Conservation (phyloP, 1,140 invertebrate genomes). For the Lucilia cuprina region DNA sequence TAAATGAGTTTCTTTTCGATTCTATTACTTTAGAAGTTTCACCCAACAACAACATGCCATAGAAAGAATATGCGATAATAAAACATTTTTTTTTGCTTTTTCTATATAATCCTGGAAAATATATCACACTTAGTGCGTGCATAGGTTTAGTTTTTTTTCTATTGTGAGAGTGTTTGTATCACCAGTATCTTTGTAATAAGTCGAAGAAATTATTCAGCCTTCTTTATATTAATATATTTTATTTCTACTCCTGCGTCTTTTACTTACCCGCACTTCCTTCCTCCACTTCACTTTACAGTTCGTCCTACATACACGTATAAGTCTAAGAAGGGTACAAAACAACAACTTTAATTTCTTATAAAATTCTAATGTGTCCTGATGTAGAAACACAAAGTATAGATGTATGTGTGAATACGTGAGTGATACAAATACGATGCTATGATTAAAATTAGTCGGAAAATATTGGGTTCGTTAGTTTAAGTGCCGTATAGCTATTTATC, state of each 20-base stretch:
- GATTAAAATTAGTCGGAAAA: not conserved
- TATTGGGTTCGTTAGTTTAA: no score
- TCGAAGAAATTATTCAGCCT: slow-evolving; percentile 19
- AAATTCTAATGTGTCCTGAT: slow-evolving; percentile 30
- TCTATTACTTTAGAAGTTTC: slow-evolving; percentile 5
- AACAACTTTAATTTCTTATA: slow-evolving; percentile 28
- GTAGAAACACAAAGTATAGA: not conserved
- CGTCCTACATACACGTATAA: not conserved
- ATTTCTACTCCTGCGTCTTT: not conserved
- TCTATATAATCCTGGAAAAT: slow-evolving; percentile 60
- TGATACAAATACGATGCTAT: not conserved
- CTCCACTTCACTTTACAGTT: no score
- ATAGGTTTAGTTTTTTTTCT: slow-evolving; percentile 34
- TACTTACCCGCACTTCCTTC: not conserved
- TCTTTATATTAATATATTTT: not conserved
- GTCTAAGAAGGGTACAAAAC: slow-evolving; percentile 7
- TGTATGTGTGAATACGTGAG: not conserved
- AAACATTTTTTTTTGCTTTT: slow-evolving; percentile 51
- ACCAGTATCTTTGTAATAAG: slow-evolving; percentile 20
- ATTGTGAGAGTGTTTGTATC: slow-evolving; percentile 8
- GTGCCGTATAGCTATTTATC: no score
- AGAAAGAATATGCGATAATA: slow-evolving; percentile 25
- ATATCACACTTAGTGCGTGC: slow-evolving; percentile 60
- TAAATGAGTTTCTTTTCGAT: slow-evolving; percentile 27
- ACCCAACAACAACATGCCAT: not conserved